Base-by-base conservation (phyloP, 2,113 vertebrate genomes). In the Microcebus jonahi region DNA sequence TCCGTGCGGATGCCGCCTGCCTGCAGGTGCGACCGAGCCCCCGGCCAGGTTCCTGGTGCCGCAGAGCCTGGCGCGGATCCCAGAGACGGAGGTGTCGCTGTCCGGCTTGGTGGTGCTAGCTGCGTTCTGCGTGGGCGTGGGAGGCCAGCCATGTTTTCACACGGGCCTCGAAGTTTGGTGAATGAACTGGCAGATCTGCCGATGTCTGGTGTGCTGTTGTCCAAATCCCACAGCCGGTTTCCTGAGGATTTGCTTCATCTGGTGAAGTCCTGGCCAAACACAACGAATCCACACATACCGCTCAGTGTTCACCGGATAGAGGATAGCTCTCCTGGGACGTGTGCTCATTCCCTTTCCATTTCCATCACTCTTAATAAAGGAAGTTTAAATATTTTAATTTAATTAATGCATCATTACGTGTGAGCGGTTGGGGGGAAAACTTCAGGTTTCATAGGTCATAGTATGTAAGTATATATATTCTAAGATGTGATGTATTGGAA, bases 121-220 rank as follows among this genome's bases (percentile, higher is more conserved):
- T 92, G 45, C 71, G 27, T 92, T 85, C 81, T 67, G 65, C 8
- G 8, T 57, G 94, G 95, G 82, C 42, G n/a, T 3, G 57, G 93
- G 79, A 97, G 79, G 53, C 68, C 63, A 82, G 75, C 45, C 70
- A 36, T 45, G 36, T 94, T 96, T 79, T 45, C 20, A 55, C 63
- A 45, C 39, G n/a, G 91, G 70, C 84, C 84, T 36, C 45, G n/a
- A 75, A 76, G 93, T 94, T 61, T 61, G 93, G 88, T 93, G 83
- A 96, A 96, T 97, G 92, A 95, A 82, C 85, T 65, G 80, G 76
- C 80, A 59, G 79, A 81, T 84, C 73, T 88, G 36, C 73, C 45
- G 9, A 42, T 29, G 80, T 61, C 77, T 92, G 36, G 50, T 50
- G 21, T 50, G 10, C 39, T 76, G 8, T 63, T 57, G 75, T 73